Percentiles rank a stretch among this genome's conserved stretches.
These are phyloP conservation scores for Trichogramma evanescens DNA, from an alignment of 2,888 invertebrate genomes.

Conservation along the genomic window DNA sequence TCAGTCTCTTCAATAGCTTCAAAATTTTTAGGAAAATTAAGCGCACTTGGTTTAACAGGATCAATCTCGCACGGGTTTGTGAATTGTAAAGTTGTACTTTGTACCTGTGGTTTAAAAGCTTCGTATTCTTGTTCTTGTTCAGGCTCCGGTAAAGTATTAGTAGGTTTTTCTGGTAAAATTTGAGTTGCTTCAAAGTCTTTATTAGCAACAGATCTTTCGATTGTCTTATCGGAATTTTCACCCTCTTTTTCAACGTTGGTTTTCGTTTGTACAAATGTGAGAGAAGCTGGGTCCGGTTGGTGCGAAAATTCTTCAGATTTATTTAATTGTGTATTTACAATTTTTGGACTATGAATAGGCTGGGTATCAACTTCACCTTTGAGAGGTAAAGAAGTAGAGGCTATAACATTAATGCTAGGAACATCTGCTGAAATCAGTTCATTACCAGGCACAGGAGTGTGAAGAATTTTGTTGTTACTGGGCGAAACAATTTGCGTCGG, in stretches of 20 bases:
- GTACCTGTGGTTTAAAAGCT: conserved; percentile 32
- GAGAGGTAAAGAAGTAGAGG: too few species aligned
- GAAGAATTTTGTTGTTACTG: too few species aligned
- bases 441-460: too few species aligned
- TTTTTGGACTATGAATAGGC: too few species aligned
- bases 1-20: conserved; percentile 33
- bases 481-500: too few species aligned
- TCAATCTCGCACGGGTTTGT: conserved; percentile 22
- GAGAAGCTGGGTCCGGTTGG: too few species aligned
- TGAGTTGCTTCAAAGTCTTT: background rate
- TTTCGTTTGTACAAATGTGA: background rate
- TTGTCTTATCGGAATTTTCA: background rate
- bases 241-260: background rate
- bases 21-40: conserved; percentile 34
- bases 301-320: too few species aligned
- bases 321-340: too few species aligned
- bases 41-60: conserved; percentile 26
- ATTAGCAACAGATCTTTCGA: conserved; percentile 1
- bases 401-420: too few species aligned
- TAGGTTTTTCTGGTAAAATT: background rate
- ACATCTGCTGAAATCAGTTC: too few species aligned
- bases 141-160: background rate
- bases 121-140: conserved; percentile 24
- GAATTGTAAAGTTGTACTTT: conserved; percentile 30
- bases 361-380: too few species aligned